Conservation (phyloP, 1,140 invertebrate genomes). For the Cydia strobilella region DNA sequence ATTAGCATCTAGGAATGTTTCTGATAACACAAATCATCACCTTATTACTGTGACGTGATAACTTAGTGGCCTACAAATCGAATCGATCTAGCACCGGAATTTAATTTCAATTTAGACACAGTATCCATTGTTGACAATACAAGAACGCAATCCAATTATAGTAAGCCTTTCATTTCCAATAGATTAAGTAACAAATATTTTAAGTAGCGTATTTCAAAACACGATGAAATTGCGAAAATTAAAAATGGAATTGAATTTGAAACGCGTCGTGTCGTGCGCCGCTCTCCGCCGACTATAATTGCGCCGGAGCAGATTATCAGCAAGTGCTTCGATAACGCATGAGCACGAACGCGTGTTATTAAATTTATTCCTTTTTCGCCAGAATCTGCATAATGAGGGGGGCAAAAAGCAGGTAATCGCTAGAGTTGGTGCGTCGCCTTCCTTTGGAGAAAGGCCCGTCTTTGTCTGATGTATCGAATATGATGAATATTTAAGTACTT, state of each 20-base stretch:
- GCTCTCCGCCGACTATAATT: conserved; percentile 54
- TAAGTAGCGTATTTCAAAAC: conserved; percentile 49
- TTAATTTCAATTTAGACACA: conserved; percentile 39
- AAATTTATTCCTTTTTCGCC: conserved; percentile 78
- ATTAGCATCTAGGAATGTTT: neutral
- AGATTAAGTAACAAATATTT: conserved; percentile 70
- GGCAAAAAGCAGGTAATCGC: conserved; percentile 70
- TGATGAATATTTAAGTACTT: conserved; percentile 63
- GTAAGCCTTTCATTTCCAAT: conserved; percentile 50
- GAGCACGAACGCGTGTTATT: conserved; percentile 76
- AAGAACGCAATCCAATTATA: conserved; percentile 39
- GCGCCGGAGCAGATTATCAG: conserved; percentile 72
- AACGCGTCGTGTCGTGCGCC: conserved; percentile 39
- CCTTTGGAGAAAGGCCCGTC: conserved; percentile 61
- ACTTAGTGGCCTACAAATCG: neutral
- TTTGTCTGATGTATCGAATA: conserved; percentile 59
- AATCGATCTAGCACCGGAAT: conserved; percentile 36
- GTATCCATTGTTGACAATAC: conserved; percentile 46
- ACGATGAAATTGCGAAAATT: conserved; percentile 59
- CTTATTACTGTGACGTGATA: conserved; percentile 23
- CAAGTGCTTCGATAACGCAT: conserved; percentile 77
- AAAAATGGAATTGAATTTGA: conserved; percentile 59
- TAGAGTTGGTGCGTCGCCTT: conserved; percentile 65
- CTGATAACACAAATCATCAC: conserved; percentile 18
- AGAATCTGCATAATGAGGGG: conserved; percentile 77